Base-by-base conservation (phyloP, 2,113 vertebrate genomes). In the Mesembrinibis cayennensis region DNA sequence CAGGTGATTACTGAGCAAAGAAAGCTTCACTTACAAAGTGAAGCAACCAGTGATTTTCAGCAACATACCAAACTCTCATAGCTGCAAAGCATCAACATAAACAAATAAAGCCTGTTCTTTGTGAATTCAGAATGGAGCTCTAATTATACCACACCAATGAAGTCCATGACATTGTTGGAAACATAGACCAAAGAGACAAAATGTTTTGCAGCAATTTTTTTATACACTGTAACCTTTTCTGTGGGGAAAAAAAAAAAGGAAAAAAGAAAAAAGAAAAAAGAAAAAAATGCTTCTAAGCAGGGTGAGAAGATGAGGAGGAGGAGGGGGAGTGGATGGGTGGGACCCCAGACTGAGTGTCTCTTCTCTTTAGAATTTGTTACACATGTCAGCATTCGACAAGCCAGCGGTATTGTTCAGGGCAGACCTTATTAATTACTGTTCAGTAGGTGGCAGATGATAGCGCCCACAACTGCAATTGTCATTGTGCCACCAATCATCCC, bases 361-460 rank as follows among this genome's bases (percentile, higher is more conserved):
- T 82, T 89, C 52, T 47, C 56, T 79, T 74, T 49, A 92, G 52
- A 97, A 94, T 91, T 91, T 80, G 52, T 93, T 91, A 77, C 93
- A 82, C 52, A 82, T 93, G 61, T 76, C 90, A 73, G 83, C n/a
- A 50, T 78, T 71, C 0, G 7, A 87, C 27, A 83, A 95, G 52
- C 65, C 89, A 82, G 40, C 0, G 3, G 84, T 63, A 88, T 87
- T 95, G 91, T 88, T 95, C 82, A 56, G 70, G 90, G 65, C 81
- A 93, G 83, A 81, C 53, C 73, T 93, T 89, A 89, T 76, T 93
- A 87, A 93, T 96, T 91, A 94, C 13, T 72, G 74, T 89, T 89
- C 78, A 59, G 72, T 56, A 84, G 70, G 78, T 95, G 91, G 84
- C 90, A 94, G 87, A 95, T 82, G 87, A 95, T 65, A 87, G 66